Evolutionary conservation across 2,113 vertebrate genomes (phyloP).

Genomic region (Brachypteracias leptosomus): DNA sequence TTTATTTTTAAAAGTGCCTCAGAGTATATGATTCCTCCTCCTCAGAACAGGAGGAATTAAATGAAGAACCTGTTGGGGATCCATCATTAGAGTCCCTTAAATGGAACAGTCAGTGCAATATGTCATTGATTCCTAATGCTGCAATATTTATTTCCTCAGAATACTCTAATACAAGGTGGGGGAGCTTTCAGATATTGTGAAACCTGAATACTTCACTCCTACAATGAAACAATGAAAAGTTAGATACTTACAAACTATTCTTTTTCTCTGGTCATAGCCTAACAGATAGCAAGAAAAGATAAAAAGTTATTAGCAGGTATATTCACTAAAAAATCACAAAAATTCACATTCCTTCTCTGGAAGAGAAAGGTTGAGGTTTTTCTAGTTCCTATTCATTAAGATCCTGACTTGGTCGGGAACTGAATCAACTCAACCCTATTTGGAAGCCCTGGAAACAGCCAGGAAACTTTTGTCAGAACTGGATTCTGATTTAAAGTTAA

Average conservation of each 20-base stretch:
- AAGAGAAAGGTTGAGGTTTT: background rate
- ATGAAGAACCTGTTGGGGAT: background rate
- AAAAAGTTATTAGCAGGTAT: background rate
- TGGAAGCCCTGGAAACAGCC: background rate
- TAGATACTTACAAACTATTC: background rate
- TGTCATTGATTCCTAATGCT: background rate
- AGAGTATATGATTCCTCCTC: background rate
- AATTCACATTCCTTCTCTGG: background rate
- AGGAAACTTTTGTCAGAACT: background rate
- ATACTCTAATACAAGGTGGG: background rate
- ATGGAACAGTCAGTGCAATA: background rate
- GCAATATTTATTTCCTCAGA: background rate
- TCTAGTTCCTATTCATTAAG: rapidly evolving
- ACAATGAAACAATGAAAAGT: too few species aligned
- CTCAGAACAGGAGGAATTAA: constrained; percentile 33
- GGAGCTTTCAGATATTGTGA: background rate
- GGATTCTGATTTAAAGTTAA: background rate
- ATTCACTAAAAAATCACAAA: background rate
- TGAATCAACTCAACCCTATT: background rate
- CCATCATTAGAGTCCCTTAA: background rate
- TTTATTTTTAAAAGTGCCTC: constrained; percentile 32
- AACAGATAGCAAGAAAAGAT: background rate
- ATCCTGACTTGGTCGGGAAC: background rate
- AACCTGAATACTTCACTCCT: background rate
- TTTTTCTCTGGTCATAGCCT: background rate